Evolutionary conservation across 2,797 vertebrate species (phyloP).

Genomic region (Cygnus olor): DNA sequence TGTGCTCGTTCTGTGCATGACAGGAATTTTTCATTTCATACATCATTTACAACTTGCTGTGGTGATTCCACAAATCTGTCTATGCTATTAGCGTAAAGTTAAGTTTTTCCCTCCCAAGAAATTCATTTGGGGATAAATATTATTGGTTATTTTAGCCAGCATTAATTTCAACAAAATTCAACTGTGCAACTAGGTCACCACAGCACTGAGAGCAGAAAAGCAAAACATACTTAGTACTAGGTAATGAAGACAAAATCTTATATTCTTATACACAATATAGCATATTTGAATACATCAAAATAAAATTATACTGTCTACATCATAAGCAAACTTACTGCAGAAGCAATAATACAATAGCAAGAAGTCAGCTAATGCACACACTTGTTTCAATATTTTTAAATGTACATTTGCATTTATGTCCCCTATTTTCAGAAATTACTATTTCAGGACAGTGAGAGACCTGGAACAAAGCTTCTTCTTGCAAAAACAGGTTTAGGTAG

Average conservation of each 20-base stretch:
- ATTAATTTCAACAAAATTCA: slow-evolving; percentile 36
- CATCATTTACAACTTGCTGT: slow-evolving; percentile 77
- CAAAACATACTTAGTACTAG: not conserved
- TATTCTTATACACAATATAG: not conserved
- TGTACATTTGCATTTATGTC: slow-evolving; percentile 7
- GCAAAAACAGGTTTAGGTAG: not conserved
- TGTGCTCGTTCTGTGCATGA: slow-evolving; percentile 38
- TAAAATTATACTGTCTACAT: not conserved
- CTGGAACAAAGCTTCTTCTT: not conserved
- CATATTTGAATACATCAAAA: not conserved
- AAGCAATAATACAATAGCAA: not conserved
- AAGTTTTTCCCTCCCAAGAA: not conserved
- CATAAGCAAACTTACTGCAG: not conserved
- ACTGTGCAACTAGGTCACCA: not conserved
- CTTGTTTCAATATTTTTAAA: not conserved
- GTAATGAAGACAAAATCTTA: not conserved
- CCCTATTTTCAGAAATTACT: not conserved
- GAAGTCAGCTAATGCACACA: not conserved
- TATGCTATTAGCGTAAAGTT: slow-evolving; percentile 23
- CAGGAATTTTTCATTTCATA: slow-evolving; percentile 78
- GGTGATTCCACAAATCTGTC: slow-evolving; percentile 68
- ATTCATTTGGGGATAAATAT: not conserved
- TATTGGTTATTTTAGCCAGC: not conserved
- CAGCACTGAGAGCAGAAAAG: not conserved
- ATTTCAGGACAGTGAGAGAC: not conserved